Percentiles rank a stretch among this genome's conserved stretches.
phyloP scores from a whole-genome alignment of 2,888 invertebrate species.

The Spodoptera picta region DNA sequence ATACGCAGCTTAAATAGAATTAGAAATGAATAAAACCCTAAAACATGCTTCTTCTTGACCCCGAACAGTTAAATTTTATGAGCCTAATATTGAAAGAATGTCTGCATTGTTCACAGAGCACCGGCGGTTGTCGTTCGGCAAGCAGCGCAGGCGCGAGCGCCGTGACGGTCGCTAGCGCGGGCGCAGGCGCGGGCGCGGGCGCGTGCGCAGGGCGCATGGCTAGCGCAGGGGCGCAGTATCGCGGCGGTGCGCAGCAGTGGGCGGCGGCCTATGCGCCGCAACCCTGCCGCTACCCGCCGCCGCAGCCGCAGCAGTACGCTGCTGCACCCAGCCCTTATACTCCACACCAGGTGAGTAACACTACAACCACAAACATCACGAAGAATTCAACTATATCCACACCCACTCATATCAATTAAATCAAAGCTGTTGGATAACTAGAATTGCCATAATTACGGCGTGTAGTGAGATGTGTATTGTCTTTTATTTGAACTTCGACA shows the following conservation, averaged over 20 bases:
- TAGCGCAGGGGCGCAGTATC: conserved; percentile 86
- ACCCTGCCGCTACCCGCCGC: conserved; percentile 87
- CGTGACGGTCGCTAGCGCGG: conserved; percentile 86
- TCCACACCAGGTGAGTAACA: conserved; percentile 77
- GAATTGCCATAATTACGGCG: too few relatives aligned
- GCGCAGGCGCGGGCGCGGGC: conserved; percentile 85
- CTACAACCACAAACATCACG: too few relatives aligned
- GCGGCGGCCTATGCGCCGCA: conserved; percentile 85
- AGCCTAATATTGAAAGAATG: conserved; percentile 14
- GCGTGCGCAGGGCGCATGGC: conserved; percentile 88
- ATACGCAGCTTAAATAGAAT: too few relatives aligned
- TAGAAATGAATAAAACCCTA: too few relatives aligned
- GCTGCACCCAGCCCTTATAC: conserved; percentile 83
- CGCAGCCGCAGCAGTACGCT: conserved; percentile 83
- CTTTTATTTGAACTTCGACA: too few relatives aligned
- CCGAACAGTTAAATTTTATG: not conserved
- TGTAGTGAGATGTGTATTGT: too few relatives aligned
- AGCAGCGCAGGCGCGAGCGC: conserved; percentile 82
- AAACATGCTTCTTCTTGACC: conserved; percentile 1
- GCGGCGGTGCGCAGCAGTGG: conserved; percentile 87
- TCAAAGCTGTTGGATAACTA: too few relatives aligned
- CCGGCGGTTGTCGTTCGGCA: conserved; percentile 84
- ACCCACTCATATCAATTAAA: too few relatives aligned
- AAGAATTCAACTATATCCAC: too few relatives aligned
- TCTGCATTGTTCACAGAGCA: conserved; percentile 72